Percentiles rank a stretch among this genome's conserved stretches.
phyloP scores from a whole-genome alignment of 2,888 invertebrate genomes.

The Prosapia bicincta region DNA sequence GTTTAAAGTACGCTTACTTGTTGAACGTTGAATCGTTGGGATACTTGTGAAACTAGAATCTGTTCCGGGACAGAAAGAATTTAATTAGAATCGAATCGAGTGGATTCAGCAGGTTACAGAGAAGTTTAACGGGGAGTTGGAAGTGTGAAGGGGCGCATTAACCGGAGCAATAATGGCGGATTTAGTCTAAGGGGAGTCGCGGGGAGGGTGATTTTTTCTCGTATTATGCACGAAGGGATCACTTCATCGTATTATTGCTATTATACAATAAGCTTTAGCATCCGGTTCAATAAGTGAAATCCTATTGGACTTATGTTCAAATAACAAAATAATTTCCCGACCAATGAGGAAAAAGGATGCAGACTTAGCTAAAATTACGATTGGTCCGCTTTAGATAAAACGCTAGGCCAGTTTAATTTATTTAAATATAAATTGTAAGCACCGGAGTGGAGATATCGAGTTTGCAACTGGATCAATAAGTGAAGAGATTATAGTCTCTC shows the following conservation, averaged over 20 bases:
- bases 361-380: neutral
- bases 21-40: no score
- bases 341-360: neutral
- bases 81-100: slow-evolving; percentile 31
- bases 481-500: no score
- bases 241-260: neutral
- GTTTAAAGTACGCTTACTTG: no score
- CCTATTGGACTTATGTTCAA: slow-evolving; percentile 16
- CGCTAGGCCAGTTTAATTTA: neutral
- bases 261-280: neutral
- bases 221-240: slow-evolving; percentile 21
- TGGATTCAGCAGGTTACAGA: slow-evolving; percentile 28
- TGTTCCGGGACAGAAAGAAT: slow-evolving; percentile 25
- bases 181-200: neutral
- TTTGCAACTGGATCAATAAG: no score
- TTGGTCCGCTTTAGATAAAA: neutral
- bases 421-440: neutral
- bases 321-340: neutral
- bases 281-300: slow-evolving; percentile 21
- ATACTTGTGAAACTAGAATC: no score
- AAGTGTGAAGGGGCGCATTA: slow-evolving; percentile 13
- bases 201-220: slow-evolving; percentile 14
- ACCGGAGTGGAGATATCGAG: neutral
- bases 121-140: neutral
- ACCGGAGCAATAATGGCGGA: slow-evolving; percentile 25